Evolutionary conservation across 1,140 invertebrate genomes (phyloP).

Genomic region (Aethina tumida): DNA sequence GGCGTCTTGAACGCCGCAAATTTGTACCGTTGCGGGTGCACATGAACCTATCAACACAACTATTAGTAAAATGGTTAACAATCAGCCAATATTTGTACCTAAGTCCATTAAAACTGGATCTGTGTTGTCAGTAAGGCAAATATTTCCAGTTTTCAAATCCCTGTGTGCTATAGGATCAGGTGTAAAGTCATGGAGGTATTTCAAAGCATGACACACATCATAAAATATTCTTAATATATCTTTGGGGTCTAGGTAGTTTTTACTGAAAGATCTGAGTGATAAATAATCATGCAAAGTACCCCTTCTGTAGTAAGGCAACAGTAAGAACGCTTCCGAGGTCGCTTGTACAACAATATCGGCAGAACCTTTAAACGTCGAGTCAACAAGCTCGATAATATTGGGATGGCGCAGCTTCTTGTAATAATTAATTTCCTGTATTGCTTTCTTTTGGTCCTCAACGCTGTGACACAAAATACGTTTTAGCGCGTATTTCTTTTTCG

Average conservation of each 20-base stretch:
- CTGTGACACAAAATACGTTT: slow-evolving; percentile 76
- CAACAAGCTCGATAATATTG: slow-evolving; percentile 68
- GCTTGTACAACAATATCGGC: slow-evolving; percentile 57
- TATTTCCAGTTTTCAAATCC: slow-evolving; percentile 78
- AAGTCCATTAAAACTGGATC: slow-evolving; percentile 76
- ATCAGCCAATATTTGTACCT: slow-evolving; percentile 37
- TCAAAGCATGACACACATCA: slow-evolving; percentile 65
- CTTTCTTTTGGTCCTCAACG: slow-evolving; percentile 64
- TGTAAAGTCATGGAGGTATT: slow-evolving; percentile 62
- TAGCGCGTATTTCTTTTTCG: slow-evolving; percentile 62
- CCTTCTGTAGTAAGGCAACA: slow-evolving; percentile 72
- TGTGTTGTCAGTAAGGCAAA: slow-evolving; percentile 62
- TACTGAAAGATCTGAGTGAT: slow-evolving; percentile 44
- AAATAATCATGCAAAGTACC: slow-evolving; percentile 69
- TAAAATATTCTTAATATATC: slow-evolving; percentile 61
- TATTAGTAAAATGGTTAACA: background rate
- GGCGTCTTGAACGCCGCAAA: slow-evolving; percentile 62
- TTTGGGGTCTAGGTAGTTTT: slow-evolving; percentile 51
- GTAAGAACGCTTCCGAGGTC: slow-evolving; percentile 63
- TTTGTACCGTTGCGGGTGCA: slow-evolving; percentile 60
- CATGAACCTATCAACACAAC: slow-evolving; percentile 52
- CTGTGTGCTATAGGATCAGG: slow-evolving; percentile 69
- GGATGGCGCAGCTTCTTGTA: slow-evolving; percentile 60
- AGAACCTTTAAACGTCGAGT: slow-evolving; percentile 50
- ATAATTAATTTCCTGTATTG: slow-evolving; percentile 66